Conservation (phyloP, 2,888 invertebrate genomes). For the Scaptomyza parva region DNA sequence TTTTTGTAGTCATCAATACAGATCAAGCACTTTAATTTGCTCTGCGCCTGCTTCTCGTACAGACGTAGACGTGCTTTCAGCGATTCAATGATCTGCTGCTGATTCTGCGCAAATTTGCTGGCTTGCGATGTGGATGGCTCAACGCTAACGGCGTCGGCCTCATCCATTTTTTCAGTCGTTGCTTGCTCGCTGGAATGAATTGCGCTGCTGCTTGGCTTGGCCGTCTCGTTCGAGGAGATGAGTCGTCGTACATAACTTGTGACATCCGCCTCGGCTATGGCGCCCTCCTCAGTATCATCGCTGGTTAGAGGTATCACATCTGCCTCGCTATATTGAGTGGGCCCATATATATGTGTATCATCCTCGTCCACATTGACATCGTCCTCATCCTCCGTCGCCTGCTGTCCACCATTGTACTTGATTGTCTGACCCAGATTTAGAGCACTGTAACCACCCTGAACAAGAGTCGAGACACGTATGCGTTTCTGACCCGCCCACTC, state of each 20-base stretch:
- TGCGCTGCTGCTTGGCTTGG: slow-evolving; percentile 30
- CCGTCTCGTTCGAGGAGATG: slow-evolving; percentile 68
- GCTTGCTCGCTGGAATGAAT: slow-evolving; percentile 49
- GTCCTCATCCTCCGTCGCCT: slow-evolving; percentile 87
- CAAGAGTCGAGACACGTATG: slow-evolving; percentile 89
- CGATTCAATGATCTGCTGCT: slow-evolving; percentile 87
- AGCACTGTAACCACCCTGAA: slow-evolving; percentile 88
- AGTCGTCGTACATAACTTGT: slow-evolving; percentile 82
- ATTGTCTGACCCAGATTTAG: slow-evolving; percentile 83
- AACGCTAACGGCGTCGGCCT: slow-evolving; percentile 1
- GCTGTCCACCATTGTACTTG: slow-evolving; percentile 64
- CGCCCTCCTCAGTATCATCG: slow-evolving; percentile 84
- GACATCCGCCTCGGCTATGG: slow-evolving; percentile 70
- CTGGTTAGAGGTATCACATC: slow-evolving; percentile 87
- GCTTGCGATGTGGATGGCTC: slow-evolving; percentile 41
- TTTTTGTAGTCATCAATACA: slow-evolving; percentile 94
- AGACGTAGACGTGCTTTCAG: slow-evolving; percentile 91
- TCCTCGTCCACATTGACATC: slow-evolving; percentile 94
- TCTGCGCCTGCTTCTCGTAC: slow-evolving; percentile 88
- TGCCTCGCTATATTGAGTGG: slow-evolving; percentile 93
- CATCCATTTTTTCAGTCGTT: slow-evolving; percentile 34
- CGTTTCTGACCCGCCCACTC: slow-evolving; percentile 96
- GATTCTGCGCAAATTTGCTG: slow-evolving; percentile 46
- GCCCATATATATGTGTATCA: slow-evolving; percentile 92
- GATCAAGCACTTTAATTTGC: slow-evolving; percentile 93